These are phyloP conservation scores for Caenorhabditis inopinata DNA, from an alignment of 1,140 invertebrate genomes.

Conservation along the genomic window DNA sequence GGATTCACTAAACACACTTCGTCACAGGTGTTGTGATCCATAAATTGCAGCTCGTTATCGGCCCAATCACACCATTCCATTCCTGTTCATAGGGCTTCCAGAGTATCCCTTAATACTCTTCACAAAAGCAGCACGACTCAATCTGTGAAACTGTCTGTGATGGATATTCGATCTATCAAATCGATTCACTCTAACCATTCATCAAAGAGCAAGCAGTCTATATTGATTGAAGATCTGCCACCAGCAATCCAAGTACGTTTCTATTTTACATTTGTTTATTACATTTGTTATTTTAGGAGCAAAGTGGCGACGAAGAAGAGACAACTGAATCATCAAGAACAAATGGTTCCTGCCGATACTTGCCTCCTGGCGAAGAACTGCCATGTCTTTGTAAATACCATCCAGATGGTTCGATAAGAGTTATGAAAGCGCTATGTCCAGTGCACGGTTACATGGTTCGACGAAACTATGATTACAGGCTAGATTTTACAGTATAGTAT, in stretches of 20 bases:
- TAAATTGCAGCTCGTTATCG: constrained; percentile 5
- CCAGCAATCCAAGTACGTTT: background rate
- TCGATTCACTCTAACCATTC: constrained; percentile 36
- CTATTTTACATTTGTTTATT: background rate
- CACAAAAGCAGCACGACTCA: constrained; percentile 30
- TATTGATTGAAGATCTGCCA: constrained; percentile 32
- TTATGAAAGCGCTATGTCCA: constrained; percentile 64
- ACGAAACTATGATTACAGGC: constrained; percentile 43
- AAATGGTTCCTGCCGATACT: constrained; percentile 49
- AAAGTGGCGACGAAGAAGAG: constrained; percentile 45
- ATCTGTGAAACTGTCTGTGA: constrained; percentile 22
- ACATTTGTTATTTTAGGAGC: constrained; percentile 18
- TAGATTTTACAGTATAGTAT: background rate
- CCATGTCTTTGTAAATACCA: constrained; percentile 63
- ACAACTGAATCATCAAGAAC: constrained; percentile 14
- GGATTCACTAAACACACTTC: background rate
- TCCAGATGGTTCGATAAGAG: constrained; percentile 53
- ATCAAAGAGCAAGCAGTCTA: constrained; percentile 42
- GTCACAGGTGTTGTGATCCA: background rate
- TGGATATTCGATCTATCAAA: constrained; percentile 36
- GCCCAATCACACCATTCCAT: constrained; percentile 39
- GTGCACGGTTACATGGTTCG: constrained; percentile 61
- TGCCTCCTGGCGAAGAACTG: constrained; percentile 62
- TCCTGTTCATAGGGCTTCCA: background rate
- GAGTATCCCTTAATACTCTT: background rate